phyloP scores from a whole-genome alignment of 30 jellyfish, hydroid and myxozoan species.

The Turritopsis dohrnii region DNA sequence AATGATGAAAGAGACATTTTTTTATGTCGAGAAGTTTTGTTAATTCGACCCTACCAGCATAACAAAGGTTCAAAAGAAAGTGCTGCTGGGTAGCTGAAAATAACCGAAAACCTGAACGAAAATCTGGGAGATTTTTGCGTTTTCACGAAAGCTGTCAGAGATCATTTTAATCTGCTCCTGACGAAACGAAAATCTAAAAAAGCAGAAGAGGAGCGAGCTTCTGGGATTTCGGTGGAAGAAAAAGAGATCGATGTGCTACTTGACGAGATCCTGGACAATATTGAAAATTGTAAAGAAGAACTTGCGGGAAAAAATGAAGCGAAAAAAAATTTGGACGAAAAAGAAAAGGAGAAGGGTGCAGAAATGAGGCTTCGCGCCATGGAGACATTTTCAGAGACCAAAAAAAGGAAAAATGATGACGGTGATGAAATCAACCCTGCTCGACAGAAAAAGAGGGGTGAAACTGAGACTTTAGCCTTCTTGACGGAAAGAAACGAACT shows the following conservation, averaged over 20 bases:
- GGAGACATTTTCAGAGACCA: neutral
- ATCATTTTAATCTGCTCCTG: neutral
- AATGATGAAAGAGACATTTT: neutral
- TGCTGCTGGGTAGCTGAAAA: too few relatives aligned
- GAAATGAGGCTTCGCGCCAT: neutral
- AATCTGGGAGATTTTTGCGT: too few relatives aligned
- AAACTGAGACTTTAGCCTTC: too few relatives aligned
- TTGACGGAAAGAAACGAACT: too few relatives aligned
- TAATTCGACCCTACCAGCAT: too few relatives aligned
- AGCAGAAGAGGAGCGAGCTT: neutral
- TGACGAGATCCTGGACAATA: too few relatives aligned
- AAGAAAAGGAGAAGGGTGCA: conserved; percentile 7
- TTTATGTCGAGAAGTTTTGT: neutral
- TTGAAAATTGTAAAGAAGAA: neutral
- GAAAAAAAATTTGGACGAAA: neutral
- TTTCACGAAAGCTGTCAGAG: neutral
- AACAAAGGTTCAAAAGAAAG: too few relatives aligned
- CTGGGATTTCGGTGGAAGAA: too few relatives aligned
- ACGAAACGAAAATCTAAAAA: neutral
- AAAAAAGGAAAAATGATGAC: neutral
- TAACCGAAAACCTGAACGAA: too few relatives aligned
- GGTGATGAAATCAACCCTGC: neutral
- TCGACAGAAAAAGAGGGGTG: conserved; percentile 9
- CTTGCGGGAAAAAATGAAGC: neutral
- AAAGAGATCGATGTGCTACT: too few relatives aligned